Percentiles rank a stretch among this genome's conserved stretches.
These are phyloP conservation scores for Pollicipes pollicipes DNA, from an alignment of 1,140 invertebrate genomes.

Conservation along the genomic window DNA sequence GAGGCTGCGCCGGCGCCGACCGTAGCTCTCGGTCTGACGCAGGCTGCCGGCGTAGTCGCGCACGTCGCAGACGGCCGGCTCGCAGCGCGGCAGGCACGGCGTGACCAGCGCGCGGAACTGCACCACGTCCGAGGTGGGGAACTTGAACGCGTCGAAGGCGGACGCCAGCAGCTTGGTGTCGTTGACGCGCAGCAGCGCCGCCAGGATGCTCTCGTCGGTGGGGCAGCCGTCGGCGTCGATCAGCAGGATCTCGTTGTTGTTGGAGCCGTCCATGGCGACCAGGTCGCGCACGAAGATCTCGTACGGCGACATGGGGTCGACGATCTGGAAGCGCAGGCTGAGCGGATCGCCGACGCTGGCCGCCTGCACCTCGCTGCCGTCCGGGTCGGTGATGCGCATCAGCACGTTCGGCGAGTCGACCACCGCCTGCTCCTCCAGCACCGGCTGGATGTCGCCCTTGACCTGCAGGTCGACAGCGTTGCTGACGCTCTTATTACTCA, in stretches of 20 bases:
- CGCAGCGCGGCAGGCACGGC: conserved; percentile 33
- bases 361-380: conserved; percentile 29
- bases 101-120: conserved; percentile 37
- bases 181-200: conserved; percentile 24
- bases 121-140: conserved; percentile 35
- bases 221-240: conserved; percentile 35
- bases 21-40: conserved; percentile 27
- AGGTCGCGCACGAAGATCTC: conserved; percentile 38
- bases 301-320: conserved; percentile 32
- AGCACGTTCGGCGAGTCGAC: conserved; percentile 34
- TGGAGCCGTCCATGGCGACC: conserved; percentile 34
- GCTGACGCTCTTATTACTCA: conserved; percentile 32
- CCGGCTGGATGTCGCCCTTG: conserved; percentile 21
- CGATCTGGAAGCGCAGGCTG: conserved; percentile 32
- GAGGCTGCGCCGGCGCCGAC: conserved; percentile 23
- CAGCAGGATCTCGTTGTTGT: conserved; percentile 32
- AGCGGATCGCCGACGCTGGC: conserved; percentile 34
- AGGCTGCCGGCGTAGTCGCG: conserved; percentile 27
- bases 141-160: conserved; percentile 39
- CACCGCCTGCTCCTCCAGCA: conserved; percentile 28
- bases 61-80: conserved; percentile 31
- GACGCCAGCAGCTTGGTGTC: conserved; percentile 27
- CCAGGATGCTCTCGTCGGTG: conserved; percentile 34
- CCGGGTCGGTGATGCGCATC: conserved; percentile 33
- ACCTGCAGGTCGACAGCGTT: conserved; percentile 29